Evolutionary conservation across 2,113 vertebrate genomes (phyloP).

Genomic region (Bujurquina vittata): DNA sequence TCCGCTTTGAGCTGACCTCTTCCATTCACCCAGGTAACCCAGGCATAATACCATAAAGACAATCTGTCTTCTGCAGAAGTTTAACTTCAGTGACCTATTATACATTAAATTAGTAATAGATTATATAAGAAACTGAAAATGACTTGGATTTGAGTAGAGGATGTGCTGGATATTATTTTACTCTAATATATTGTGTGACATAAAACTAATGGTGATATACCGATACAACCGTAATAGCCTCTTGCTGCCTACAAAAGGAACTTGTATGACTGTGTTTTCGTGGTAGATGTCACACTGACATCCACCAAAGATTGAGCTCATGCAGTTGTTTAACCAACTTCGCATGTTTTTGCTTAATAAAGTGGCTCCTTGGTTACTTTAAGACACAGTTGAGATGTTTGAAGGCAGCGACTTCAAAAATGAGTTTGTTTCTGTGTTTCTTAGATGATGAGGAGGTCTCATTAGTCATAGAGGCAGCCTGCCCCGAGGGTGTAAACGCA

Average conservation of each 20-base stretch:
- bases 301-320: not conserved
- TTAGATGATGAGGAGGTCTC: slow-evolving; percentile 96
- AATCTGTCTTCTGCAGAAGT: not conserved
- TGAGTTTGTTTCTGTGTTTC: not conserved
- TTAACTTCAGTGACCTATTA: not conserved
- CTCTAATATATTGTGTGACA: not conserved
- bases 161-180: not conserved
- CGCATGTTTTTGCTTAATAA: not conserved
- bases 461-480: slow-evolving; percentile 84
- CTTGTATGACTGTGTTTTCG: no score
- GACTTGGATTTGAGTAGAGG: not conserved
- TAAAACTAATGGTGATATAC: not conserved
- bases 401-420: not conserved
- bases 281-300: not conserved
- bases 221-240: not conserved
- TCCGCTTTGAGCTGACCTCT: slow-evolving; percentile 96
- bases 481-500: slow-evolving; percentile 57
- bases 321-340: not conserved
- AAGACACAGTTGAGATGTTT: no score
- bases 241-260: not conserved
- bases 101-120: not conserved
- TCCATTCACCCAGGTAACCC: slow-evolving; percentile 91
- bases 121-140: not conserved
- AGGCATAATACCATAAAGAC: not conserved
- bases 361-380: not conserved